These are phyloP conservation scores for Enteromius thamalakanensis DNA, from an alignment of 2,797 vertebrate genomes.

Conservation along the genomic window DNA sequence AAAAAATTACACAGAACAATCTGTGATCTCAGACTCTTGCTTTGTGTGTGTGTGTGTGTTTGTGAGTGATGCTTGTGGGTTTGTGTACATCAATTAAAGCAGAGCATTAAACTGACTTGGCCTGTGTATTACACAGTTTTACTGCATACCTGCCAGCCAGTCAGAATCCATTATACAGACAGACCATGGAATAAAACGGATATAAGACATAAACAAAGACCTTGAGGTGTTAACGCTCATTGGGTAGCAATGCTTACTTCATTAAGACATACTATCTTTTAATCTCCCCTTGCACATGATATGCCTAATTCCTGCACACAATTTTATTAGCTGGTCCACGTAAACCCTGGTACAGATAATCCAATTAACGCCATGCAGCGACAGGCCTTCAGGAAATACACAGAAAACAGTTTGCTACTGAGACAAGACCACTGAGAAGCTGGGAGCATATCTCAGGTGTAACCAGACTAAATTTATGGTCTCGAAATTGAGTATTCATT, in stretches of 20 bases:
- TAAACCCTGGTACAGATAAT: constrained; percentile 54
- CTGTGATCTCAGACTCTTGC: too few relatives aligned
- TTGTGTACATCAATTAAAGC: too few relatives aligned
- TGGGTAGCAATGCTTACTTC: constrained; percentile 42
- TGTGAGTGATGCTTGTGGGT: too few relatives aligned
- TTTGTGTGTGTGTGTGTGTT: too few relatives aligned
- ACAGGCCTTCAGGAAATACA: constrained; percentile 42
- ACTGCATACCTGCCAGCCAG: too few relatives aligned
- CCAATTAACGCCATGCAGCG: constrained; percentile 51
- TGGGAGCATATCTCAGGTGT: background rate
- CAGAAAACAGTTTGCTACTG: constrained; percentile 21
- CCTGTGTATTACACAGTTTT: too few relatives aligned
- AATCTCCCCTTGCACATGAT: constrained; percentile 50
- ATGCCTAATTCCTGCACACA: constrained; percentile 42
- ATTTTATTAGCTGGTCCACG: constrained; percentile 51
- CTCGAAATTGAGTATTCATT: background rate
- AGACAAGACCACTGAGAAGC: background rate
- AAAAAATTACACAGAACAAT: too few relatives aligned
- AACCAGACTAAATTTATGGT: background rate
- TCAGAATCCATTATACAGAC: too few relatives aligned
- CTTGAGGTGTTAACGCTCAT: constrained; percentile 21
- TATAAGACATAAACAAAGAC: constrained; percentile 14
- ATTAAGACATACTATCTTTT: constrained; percentile 56
- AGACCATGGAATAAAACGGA: background rate
- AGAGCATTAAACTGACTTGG: too few relatives aligned